Conservation (phyloP, 2,888 invertebrate species). For the Archips crataeganus region DNA sequence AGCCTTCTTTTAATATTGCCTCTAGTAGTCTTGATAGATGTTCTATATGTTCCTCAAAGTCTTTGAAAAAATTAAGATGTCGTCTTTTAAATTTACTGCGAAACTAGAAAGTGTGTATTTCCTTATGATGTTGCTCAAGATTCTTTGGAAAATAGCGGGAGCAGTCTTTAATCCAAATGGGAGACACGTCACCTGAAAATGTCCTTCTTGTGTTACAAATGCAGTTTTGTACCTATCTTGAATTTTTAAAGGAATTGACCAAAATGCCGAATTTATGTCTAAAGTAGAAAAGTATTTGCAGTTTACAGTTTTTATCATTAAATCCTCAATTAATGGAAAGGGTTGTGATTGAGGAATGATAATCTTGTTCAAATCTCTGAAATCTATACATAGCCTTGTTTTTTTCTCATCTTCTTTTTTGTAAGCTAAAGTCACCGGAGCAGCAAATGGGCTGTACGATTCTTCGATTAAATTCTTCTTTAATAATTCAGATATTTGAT, state of each 20-base stretch:
- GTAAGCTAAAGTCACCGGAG: conserved; percentile 47
- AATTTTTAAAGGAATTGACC: conserved; percentile 55
- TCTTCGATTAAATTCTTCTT: conserved; percentile 43
- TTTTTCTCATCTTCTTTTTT: conserved; percentile 48
- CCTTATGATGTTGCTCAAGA: conserved; percentile 51
- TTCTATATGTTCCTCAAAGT: conserved; percentile 47
- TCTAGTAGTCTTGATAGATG: conserved; percentile 46
- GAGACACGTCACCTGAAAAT: conserved; percentile 41
- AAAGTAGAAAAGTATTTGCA: conserved; percentile 52
- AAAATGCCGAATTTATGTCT: conserved; percentile 58
- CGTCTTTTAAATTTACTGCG: conserved; percentile 43
- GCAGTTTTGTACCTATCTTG: conserved; percentile 52
- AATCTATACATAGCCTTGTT: conserved; percentile 55
- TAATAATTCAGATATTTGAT: conserved; percentile 44
- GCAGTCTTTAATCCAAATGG: too few relatives aligned
- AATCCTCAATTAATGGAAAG: conserved; percentile 48
- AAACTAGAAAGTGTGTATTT: conserved; percentile 44
- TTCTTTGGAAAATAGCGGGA: conserved; percentile 51
- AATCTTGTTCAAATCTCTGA: conserved; percentile 51
- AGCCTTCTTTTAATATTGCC: conserved; percentile 46
- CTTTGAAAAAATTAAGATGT: conserved; percentile 49
- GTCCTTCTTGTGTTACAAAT: conserved; percentile 50
- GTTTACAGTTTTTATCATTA: conserved; percentile 50
- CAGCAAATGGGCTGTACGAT: conserved; percentile 49
- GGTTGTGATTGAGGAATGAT: conserved; percentile 45